phyloP scores from a whole-genome alignment of 1,140 invertebrate species.

The Drosophila repletoides region DNA sequence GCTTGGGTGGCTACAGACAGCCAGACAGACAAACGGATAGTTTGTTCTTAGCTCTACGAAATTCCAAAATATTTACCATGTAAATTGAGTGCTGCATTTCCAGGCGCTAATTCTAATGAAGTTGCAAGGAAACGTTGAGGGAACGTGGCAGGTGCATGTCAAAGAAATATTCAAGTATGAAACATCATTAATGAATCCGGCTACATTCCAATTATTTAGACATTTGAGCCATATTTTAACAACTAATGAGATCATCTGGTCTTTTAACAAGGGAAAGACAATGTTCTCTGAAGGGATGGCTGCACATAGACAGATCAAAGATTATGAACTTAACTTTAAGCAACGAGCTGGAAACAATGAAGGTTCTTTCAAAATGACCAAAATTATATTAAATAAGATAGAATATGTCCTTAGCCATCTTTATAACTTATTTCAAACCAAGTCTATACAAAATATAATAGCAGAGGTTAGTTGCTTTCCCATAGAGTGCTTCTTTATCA shows the following conservation, averaged over 20 bases:
- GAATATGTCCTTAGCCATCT: no score
- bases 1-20: constrained; percentile 15
- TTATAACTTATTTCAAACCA: no score
- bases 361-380: no score
- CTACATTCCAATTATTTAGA: constrained; percentile 38
- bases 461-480: no score
- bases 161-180: constrained; percentile 22
- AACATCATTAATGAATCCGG: constrained; percentile 9
- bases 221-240: constrained; percentile 40
- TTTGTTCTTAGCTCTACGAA: neutral
- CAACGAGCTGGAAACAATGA: no score
- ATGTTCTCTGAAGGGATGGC: no score
- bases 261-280: no score
- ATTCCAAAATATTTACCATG: constrained; percentile 63
- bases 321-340: constrained; percentile 3
- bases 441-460: no score
- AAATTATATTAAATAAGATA: no score
- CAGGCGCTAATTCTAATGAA: constrained; percentile 67
- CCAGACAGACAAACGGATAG: neutral
- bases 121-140: constrained; percentile 44
- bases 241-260: constrained; percentile 49
- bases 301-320: no score
- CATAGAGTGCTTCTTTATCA: constrained; percentile 50
- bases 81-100: constrained; percentile 10
- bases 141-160: constrained; percentile 64